These are phyloP conservation scores for Napeogenes inachia DNA, from an alignment of 2,888 invertebrate genomes.

Conservation along the genomic window DNA sequence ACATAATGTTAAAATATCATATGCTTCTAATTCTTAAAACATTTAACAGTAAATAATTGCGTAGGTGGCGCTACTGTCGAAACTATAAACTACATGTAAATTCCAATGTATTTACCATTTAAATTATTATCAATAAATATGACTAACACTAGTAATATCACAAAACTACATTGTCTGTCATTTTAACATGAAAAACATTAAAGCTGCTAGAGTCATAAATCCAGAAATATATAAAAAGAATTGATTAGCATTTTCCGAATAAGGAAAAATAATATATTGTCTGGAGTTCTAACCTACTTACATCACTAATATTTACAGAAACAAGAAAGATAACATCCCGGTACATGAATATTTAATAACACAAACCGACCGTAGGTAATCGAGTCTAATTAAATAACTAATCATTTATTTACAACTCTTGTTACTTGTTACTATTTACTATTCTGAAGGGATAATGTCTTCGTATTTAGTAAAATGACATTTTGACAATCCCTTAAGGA, in stretches of 20 bases:
- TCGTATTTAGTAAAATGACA: neutral
- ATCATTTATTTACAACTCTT: slow-evolving; percentile 18
- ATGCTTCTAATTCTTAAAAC: too few species aligned
- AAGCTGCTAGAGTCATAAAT: too few species aligned
- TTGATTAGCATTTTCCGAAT: neutral
- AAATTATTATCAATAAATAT: too few species aligned
- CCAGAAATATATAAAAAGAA: neutral
- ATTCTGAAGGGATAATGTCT: neutral
- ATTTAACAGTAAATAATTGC: too few species aligned
- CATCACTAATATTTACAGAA: neutral
- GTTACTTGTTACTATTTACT: neutral
- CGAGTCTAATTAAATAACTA: slow-evolving; percentile 15
- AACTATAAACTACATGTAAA: too few species aligned
- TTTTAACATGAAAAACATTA: too few species aligned
- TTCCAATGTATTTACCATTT: too few species aligned
- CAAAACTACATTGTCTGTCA: too few species aligned
- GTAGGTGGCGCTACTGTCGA: too few species aligned
- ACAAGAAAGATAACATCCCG: neutral
- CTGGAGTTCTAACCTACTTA: neutral
- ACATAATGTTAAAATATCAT: too few species aligned
- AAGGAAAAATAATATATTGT: neutral
- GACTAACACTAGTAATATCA: too few species aligned
- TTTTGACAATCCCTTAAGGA: neutral
- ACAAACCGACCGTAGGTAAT: slow-evolving; percentile 5
- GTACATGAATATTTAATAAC: slow-evolving; percentile 1